These are phyloP conservation scores for Atopsyche davidsoni DNA, from an alignment of 1,140 invertebrate genomes.

Conservation along the genomic window DNA sequence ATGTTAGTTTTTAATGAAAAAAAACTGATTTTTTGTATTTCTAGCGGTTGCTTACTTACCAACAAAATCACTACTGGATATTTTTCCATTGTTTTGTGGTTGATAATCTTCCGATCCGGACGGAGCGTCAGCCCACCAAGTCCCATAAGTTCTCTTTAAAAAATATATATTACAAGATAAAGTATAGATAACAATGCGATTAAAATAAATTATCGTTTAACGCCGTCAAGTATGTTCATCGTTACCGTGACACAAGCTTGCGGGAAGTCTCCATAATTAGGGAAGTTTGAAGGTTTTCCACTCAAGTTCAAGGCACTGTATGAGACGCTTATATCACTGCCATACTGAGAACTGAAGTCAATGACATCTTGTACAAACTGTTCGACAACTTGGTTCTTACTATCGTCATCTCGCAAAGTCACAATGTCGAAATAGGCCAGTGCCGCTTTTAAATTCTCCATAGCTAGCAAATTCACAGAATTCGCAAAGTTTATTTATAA, in stretches of 20 bases:
- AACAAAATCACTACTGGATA: constrained; percentile 78
- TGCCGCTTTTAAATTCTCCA: constrained; percentile 20
- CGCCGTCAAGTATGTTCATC: constrained; percentile 23
- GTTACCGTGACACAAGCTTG: constrained; percentile 85
- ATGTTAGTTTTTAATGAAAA: too few species aligned
- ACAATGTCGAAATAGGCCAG: constrained; percentile 19
- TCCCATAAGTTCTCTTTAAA: constrained; percentile 77
- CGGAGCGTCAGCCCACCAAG: constrained; percentile 79
- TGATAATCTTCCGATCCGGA: constrained; percentile 64
- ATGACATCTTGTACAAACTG: constrained; percentile 65
- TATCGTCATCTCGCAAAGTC: constrained; percentile 6
- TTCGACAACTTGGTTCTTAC: constrained; percentile 41
- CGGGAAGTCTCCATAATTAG: constrained; percentile 83
- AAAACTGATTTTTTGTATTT: too few species aligned
- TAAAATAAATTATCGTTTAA: constrained; percentile 5
- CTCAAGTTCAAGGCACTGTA: constrained; percentile 82
- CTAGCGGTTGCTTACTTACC: constrained; percentile 60
- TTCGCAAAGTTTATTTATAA: not conserved
- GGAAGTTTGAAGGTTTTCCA: constrained; percentile 76
- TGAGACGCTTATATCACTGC: constrained; percentile 77
- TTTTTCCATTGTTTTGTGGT: constrained; percentile 61
- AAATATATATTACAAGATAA: constrained; percentile 8
- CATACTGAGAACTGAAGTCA: constrained; percentile 87
- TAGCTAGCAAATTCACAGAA: too few species aligned
- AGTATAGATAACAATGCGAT: constrained; percentile 8